These are phyloP conservation scores for Halesus radiatus DNA, from an alignment of 1,140 invertebrate species.

Conservation along the genomic window DNA sequence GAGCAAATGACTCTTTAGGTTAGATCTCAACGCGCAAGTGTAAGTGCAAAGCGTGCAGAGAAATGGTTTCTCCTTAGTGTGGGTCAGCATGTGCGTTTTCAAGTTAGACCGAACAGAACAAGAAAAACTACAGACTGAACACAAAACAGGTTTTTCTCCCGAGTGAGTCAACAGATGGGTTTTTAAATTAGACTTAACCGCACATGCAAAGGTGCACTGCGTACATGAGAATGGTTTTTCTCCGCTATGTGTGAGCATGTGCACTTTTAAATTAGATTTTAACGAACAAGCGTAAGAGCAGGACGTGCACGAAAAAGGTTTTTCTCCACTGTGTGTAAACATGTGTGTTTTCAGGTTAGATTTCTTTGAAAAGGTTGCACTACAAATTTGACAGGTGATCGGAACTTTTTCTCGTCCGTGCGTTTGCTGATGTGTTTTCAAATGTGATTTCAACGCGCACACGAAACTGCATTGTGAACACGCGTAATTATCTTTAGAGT, in stretches of 20 bases:
- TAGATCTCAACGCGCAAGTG: background rate
- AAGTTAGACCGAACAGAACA: background rate
- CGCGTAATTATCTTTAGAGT: background rate
- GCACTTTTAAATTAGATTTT: background rate
- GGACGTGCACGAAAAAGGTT: background rate
- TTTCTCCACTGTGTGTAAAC: conserved; percentile 12
- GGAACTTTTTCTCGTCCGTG: background rate
- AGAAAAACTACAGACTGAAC: background rate
- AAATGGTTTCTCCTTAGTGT: background rate
- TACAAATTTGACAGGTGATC: background rate
- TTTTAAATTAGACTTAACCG: background rate
- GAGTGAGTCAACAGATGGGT: background rate
- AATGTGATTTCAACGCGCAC: background rate
- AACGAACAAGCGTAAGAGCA: background rate
- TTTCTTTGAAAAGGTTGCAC: background rate
- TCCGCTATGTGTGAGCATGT: background rate
- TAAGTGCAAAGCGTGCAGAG: background rate
- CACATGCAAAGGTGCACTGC: background rate
- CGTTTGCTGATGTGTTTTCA: background rate
- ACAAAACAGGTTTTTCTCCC: background rate
- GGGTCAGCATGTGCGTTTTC: background rate
- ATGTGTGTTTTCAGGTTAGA: background rate
- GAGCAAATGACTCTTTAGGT: background rate
- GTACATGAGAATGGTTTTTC: background rate
- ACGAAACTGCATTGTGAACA: background rate